Evolutionary conservation across 2,113 vertebrate species (phyloP).

Genomic region (Phodopus roborovskii): DNA sequence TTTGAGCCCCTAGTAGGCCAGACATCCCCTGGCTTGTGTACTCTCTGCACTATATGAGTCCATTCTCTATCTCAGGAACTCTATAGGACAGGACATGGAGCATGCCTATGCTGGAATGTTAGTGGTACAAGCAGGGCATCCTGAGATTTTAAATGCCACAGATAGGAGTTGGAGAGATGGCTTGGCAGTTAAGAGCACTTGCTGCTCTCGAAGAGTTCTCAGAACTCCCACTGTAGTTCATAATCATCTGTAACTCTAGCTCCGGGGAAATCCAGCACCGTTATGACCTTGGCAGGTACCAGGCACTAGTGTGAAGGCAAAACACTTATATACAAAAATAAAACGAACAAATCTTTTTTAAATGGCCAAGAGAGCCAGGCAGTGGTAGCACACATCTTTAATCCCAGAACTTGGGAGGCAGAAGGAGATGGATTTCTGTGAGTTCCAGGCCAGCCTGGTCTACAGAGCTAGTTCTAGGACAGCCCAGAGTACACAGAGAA

Average conservation of each 20-base stretch:
- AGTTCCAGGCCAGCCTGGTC: neutral
- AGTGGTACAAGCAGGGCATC: neutral
- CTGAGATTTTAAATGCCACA: neutral
- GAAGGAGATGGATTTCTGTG: neutral
- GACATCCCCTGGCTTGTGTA: neutral
- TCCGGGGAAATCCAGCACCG: neutral
- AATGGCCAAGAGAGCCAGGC: neutral
- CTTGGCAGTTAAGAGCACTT: neutral
- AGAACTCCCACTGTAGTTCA: neutral
- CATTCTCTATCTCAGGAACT: neutral
- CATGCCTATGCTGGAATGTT: neutral
- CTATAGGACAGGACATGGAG: neutral
- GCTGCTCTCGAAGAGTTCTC: neutral
- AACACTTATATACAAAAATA: neutral
- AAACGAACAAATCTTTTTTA: neutral
- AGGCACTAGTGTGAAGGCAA: neutral
- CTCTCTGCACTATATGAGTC: neutral
- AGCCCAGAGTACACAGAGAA: neutral
- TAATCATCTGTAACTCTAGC: neutral
- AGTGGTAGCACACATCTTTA: neutral
- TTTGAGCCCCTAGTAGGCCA: neutral
- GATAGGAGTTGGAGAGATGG: neutral
- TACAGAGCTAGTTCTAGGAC: neutral
- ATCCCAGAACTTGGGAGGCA: neutral
- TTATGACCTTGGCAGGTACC: neutral